phyloP scores from a whole-genome alignment of 2,888 invertebrate species.

The Phragmatobia fuliginosa region DNA sequence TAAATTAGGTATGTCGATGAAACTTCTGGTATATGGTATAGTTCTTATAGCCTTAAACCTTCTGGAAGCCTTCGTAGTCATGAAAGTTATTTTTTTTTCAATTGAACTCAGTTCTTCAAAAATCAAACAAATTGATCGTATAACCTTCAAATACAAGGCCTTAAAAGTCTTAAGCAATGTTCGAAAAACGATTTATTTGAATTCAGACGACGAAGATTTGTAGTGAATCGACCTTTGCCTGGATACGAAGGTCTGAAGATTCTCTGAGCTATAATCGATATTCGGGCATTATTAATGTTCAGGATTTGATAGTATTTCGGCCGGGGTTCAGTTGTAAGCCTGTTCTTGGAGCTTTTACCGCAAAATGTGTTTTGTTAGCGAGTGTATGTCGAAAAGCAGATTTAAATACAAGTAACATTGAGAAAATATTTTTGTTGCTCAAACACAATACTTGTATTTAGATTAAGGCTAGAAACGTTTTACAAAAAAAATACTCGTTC shows the following conservation, averaged over 20 bases:
- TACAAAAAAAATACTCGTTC: too few species aligned
- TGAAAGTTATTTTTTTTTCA: not conserved
- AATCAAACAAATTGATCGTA: not conserved
- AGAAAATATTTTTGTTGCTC: too few species aligned
- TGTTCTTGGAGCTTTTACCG: not conserved
- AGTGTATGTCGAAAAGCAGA: not conserved
- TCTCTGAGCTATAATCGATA: conserved; percentile 41
- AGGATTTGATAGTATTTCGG: conserved; percentile 30
- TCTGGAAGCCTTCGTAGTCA: too few species aligned
- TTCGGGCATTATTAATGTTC: conserved; percentile 37
- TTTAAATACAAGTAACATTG: not conserved
- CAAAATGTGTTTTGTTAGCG: not conserved
- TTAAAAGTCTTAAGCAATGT: not conserved
- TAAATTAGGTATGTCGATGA: not conserved
- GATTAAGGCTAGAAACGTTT: too few species aligned
- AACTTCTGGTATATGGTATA: not conserved
- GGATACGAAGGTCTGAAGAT: conserved; percentile 28
- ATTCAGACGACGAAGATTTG: conserved; percentile 26
- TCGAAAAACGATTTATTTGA: not conserved
- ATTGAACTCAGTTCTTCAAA: not conserved
- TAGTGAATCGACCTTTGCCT: conserved; percentile 14
- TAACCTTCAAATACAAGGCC: not conserved
- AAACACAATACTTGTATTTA: too few species aligned
- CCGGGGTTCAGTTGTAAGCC: conserved; percentile 9
- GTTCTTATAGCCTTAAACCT: not conserved